These are phyloP conservation scores for Lysandra bellargus DNA, from an alignment of 2,888 invertebrate species.

Conservation along the genomic window DNA sequence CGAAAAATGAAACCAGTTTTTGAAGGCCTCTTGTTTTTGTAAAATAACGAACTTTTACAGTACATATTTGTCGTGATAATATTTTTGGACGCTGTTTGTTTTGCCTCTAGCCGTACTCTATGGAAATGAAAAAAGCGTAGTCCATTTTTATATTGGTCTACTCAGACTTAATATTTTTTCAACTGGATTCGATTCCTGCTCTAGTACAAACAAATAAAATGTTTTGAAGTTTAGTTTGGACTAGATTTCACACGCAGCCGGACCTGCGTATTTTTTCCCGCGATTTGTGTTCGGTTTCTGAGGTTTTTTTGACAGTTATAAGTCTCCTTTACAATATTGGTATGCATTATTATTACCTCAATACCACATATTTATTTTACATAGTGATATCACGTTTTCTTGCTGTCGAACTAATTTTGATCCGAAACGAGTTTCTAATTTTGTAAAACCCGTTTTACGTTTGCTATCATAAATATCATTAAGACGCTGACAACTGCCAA, in stretches of 20 bases:
- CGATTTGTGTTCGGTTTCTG: not conserved
- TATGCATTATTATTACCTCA: not conserved
- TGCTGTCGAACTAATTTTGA: not conserved
- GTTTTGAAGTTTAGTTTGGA: not conserved
- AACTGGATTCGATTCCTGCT: not conserved
- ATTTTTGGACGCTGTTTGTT: constrained; percentile 1
- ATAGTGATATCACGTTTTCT: not conserved
- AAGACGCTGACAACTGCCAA: too few relatives aligned
- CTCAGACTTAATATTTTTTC: not conserved
- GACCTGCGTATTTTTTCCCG: not conserved
- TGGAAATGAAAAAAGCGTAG: not conserved
- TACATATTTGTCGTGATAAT: constrained; percentile 1
- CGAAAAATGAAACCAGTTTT: constrained; percentile 38
- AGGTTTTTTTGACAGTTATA: too few relatives aligned
- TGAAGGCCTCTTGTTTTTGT: constrained; percentile 47
- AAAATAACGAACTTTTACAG: constrained; percentile 48
- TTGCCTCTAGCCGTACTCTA: not conserved
- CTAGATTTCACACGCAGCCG: not conserved
- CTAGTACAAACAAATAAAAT: not conserved
- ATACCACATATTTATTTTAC: not conserved
- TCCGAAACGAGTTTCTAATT: not conserved
- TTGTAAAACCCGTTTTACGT: not conserved
- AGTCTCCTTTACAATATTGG: not conserved
- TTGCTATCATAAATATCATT: constrained; percentile 6
- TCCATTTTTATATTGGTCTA: not conserved